Percentiles rank a stretch among this genome's conserved stretches.
Conservation (phyloP, 2,888 invertebrate genomes). For the Tinea semifulvella region DNA sequence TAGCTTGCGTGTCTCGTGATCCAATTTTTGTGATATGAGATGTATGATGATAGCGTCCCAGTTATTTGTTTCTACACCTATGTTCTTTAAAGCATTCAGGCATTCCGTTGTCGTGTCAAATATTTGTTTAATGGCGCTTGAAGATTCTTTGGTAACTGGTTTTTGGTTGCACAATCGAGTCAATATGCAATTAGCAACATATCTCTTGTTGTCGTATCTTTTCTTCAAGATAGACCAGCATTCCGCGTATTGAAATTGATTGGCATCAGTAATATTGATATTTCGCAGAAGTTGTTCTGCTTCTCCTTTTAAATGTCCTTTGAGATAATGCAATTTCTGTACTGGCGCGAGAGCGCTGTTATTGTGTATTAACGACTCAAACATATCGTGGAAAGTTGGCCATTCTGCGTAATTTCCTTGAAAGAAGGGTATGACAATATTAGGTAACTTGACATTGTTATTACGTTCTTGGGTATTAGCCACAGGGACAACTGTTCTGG, state of each 20-base stretch:
- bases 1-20: slow-evolving; percentile 35
- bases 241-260: neutral
- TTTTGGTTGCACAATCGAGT: neutral
- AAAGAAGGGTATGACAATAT: too few species aligned
- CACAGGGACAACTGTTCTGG: too few species aligned
- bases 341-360: too few species aligned
- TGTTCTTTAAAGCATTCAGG: neutral
- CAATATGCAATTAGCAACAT: slow-evolving; percentile 1
- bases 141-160: neutral
- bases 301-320: too few species aligned
- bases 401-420: too few species aligned
- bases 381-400: too few species aligned
- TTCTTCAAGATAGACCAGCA: neutral
- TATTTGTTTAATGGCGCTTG: neutral
- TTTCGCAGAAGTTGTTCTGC: too few species aligned
- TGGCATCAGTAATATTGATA: neutral
- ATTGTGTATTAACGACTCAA: too few species aligned
- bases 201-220: slow-evolving; percentile 3
- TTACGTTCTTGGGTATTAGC: too few species aligned
- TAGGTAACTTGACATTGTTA: too few species aligned
- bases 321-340: too few species aligned
- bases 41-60: slow-evolving; percentile 4
- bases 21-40: too few species aligned
- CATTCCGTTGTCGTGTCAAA: slow-evolving; percentile 1
- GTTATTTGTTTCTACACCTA: neutral